Evolutionary conservation across 2,888 invertebrate genomes (phyloP).

Genomic region (Ophion obscuratus): DNA sequence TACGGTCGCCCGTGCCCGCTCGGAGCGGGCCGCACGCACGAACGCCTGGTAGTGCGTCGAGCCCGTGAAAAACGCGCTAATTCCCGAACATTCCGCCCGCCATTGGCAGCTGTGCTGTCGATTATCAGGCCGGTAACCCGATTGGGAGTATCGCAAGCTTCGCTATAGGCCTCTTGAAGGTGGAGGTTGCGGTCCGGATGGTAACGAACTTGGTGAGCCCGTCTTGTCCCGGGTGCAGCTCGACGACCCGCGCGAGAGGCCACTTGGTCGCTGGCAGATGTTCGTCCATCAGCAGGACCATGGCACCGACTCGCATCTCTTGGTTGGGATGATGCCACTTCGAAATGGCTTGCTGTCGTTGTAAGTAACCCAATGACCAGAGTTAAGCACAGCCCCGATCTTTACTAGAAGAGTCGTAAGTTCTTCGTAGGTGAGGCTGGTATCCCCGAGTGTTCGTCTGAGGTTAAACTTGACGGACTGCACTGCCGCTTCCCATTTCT

Average conservation of each 20-base stretch:
- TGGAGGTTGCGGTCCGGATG: background rate
- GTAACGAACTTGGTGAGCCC: slow-evolving; percentile 3
- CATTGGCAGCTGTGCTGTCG: too few species aligned
- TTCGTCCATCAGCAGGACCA: background rate
- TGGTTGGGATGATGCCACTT: too few species aligned
- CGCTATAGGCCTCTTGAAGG: background rate
- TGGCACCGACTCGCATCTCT: too few species aligned
- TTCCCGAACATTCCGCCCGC: too few species aligned
- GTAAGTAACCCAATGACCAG: slow-evolving; percentile 6
- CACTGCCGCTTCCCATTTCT: slow-evolving; percentile 72
- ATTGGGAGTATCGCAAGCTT: background rate
- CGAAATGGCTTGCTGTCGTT: background rate
- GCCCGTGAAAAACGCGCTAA: too few species aligned
- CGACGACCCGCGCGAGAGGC: background rate
- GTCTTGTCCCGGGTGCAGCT: background rate
- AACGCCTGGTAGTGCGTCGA: too few species aligned
- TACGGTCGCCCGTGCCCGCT: too few species aligned
- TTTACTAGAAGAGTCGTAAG: slow-evolving; percentile 70
- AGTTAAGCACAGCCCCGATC: slow-evolving; percentile 72
- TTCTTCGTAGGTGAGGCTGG: slow-evolving; percentile 72
- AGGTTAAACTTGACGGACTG: slow-evolving; percentile 73
- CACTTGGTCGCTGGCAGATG: too few species aligned
- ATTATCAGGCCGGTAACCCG: too few species aligned
- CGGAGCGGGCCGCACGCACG: too few species aligned
- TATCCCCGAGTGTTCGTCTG: slow-evolving; percentile 61